phyloP scores from a whole-genome alignment of 2,888 invertebrate species.

The Pterostichus madidus region DNA sequence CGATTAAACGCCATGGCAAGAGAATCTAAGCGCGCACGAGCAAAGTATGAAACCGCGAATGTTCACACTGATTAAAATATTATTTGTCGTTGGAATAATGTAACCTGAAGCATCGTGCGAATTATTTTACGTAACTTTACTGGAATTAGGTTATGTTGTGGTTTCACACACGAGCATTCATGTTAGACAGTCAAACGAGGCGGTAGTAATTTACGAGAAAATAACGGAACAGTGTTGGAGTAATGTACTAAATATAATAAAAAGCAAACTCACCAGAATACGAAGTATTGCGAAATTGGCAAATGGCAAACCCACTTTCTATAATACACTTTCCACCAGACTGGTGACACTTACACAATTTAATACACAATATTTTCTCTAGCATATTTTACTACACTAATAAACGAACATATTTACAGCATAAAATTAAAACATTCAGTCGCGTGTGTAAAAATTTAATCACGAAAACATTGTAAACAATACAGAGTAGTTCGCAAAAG shows the following conservation, averaged over 20 bases:
- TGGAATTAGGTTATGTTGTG: constrained; percentile 65
- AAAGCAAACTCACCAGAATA: constrained; percentile 73
- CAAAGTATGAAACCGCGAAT: constrained; percentile 15
- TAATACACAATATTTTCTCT: constrained; percentile 73
- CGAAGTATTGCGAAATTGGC: constrained; percentile 74
- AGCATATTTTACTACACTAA: constrained; percentile 74
- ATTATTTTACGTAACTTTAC: constrained; percentile 37
- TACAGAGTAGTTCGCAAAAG: constrained; percentile 73
- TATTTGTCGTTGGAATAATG: constrained; percentile 24
- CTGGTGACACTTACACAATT: constrained; percentile 75
- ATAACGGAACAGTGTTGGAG: constrained; percentile 26
- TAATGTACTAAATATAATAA: constrained; percentile 44
- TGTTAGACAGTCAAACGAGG: constrained; percentile 24
- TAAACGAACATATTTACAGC: constrained; percentile 67
- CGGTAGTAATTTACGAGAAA: not conserved
- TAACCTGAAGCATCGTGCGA: constrained; percentile 31
- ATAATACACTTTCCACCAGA: constrained; percentile 74
- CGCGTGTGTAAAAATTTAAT: constrained; percentile 67
- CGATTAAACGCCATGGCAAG: not conserved
- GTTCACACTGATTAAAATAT: constrained; percentile 27
- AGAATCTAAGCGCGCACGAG: not conserved
- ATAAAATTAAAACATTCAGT: constrained; percentile 61
- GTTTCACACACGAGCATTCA: constrained; percentile 48
- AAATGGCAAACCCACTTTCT: constrained; percentile 76
- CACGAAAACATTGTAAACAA: constrained; percentile 74